phyloP scores from a whole-genome alignment of 1,140 invertebrate genomes.

The Araneus ventricosus region DNA sequence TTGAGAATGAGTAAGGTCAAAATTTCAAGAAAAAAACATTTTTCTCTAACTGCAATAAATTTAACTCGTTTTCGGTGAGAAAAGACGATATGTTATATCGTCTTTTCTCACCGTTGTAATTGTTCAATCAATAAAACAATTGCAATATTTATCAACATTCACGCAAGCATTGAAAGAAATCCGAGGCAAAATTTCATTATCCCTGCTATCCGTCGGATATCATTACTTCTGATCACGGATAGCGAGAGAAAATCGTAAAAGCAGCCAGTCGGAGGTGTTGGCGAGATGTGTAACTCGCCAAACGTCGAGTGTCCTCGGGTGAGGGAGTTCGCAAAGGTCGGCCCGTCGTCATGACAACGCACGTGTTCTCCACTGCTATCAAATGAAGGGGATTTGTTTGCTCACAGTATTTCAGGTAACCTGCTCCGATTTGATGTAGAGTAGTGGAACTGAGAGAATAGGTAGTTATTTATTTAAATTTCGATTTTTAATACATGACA shows the following conservation, averaged over 20 bases:
- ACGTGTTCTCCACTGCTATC: constrained; percentile 29
- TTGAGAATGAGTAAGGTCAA: too few species aligned
- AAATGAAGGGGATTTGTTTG: not conserved
- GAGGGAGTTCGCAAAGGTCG: not conserved
- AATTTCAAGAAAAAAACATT: too few species aligned
- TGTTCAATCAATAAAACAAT: too few species aligned
- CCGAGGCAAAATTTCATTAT: too few species aligned
- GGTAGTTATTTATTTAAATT: not conserved
- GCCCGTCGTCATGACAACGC: constrained; percentile 18
- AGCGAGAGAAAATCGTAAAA: not conserved
- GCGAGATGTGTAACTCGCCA: not conserved
- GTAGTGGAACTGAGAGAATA: not conserved
- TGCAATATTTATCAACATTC: too few species aligned
- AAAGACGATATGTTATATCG: too few species aligned
- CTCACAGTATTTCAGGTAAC: not conserved
- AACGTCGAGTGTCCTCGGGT: not conserved
- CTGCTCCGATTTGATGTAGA: not conserved
- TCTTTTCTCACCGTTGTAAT: too few species aligned
- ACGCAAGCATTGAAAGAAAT: too few species aligned
- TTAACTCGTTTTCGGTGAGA: too few species aligned
- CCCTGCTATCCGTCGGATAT: too few species aligned
- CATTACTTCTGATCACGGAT: too few species aligned
- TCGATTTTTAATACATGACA: not conserved
- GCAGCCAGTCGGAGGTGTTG: not conserved
- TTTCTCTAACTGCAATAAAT: too few species aligned